Base-by-base conservation (phyloP, 2,888 invertebrate species). In the Cremastobaeus sp. region DNA sequence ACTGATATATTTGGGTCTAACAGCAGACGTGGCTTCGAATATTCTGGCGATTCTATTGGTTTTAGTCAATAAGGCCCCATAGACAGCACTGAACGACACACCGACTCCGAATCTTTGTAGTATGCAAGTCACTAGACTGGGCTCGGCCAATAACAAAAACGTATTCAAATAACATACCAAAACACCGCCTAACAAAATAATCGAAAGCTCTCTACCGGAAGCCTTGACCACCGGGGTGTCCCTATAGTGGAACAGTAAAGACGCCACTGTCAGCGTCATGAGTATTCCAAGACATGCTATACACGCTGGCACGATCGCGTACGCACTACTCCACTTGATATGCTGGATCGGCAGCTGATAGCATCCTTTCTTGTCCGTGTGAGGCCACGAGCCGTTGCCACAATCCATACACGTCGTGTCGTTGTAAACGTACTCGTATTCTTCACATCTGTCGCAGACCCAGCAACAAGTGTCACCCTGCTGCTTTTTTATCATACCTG, bases 401-500 rank as follows among this genome's bases (percentile, higher is more conserved):
- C 93, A 93, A 80, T 91, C 92, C 71, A 83, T 87, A 82, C 93
- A 93, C 15, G 91, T 91, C 71, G 91, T 92, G 80, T 92, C 92
- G 82, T 92, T 91, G 78, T 88, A 88, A 3, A 92, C 91, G 79
- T 90, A 92, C 84, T 93, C 93, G 83, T 91, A 91, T 4, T 90
- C 90, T 81, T 92, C 91, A 84, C 94, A 94, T 65, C 90, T 90
- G 79, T 93, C 91, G 83, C 94, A 94, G 15, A 93, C 92, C 94
- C 94, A 94, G 86, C 94, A 94, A 86, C 94, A 94, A 37, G 91
- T 91, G 84, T 92, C 92, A 4, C 91, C 91, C 88, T 91, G 91
- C 86, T 92, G 91, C 84, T 91, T 92, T 81, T 92, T 92, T 72
- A 92, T 91, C 89, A 92, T 91, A 39, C 93, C 93, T 25, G 90